These are phyloP conservation scores for Ephydatia muelleri DNA, from an alignment of 37 sponge, comb jelly and placozoan genomes.

Conservation along the genomic window DNA sequence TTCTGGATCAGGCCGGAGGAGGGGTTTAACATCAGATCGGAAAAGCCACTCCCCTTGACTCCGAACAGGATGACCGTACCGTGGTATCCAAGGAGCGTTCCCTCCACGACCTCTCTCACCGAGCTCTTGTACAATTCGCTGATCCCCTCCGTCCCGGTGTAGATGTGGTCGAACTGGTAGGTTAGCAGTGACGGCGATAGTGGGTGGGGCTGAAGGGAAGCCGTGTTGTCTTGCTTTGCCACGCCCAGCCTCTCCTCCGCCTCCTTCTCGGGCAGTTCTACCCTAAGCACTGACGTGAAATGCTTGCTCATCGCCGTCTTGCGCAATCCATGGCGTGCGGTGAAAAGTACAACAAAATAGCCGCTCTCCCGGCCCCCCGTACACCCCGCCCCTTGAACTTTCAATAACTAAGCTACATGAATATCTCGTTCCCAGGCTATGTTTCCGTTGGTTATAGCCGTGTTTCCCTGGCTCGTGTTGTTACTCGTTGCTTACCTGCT, in stretches of 20 bases:
- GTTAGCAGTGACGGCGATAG: not conserved
- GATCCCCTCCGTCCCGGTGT: not conserved
- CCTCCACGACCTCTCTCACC: constrained; percentile 63
- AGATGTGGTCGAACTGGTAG: constrained; percentile 50
- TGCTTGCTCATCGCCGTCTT: constrained; percentile 24
- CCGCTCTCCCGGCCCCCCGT: no score
- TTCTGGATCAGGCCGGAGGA: constrained; percentile 13
- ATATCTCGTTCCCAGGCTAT: not conserved
- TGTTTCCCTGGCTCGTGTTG: not conserved
- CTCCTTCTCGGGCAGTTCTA: not conserved
- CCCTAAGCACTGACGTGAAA: constrained; percentile 35
- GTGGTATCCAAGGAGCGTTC: constrained; percentile 67
- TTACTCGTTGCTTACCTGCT: not conserved
- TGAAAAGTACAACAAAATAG: not conserved
- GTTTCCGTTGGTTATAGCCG: not conserved
- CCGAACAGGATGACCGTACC: constrained; percentile 73
- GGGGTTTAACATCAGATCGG: not conserved
- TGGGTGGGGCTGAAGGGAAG: constrained; percentile 47
- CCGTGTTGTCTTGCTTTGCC: not conserved
- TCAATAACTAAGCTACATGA: not conserved
- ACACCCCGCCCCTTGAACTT: not conserved
- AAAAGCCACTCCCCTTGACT: not conserved
- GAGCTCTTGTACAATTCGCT: constrained; percentile 38
- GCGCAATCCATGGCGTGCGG: not conserved
- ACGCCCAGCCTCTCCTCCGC: not conserved